phyloP scores from a whole-genome alignment of 2,113 vertebrate genomes.

The Phalacrocorax pelagicus region DNA sequence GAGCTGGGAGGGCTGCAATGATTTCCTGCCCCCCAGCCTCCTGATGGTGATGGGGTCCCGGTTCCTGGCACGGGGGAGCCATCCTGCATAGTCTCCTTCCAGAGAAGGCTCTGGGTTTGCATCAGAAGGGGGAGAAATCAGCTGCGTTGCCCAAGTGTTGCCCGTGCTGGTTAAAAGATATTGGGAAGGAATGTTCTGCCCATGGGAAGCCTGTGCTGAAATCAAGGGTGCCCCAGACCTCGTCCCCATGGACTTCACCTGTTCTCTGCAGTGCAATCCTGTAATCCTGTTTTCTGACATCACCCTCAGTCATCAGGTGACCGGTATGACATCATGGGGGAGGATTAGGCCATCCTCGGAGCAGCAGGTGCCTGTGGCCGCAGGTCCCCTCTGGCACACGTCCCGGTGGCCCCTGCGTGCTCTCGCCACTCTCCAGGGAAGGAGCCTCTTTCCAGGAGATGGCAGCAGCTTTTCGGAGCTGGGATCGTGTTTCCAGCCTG shows the following conservation, averaged over 20 bases:
- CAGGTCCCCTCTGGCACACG: not conserved
- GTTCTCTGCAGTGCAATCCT: not conserved
- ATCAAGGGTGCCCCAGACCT: not conserved
- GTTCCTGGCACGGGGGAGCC: not conserved
- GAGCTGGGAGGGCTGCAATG: not conserved
- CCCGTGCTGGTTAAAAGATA: not conserved
- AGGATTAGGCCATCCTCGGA: not conserved
- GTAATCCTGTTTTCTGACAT: not conserved
- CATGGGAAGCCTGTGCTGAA: not conserved
- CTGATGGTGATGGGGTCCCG: rapidly evolving
- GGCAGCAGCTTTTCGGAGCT: constrained; percentile 59
- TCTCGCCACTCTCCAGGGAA: not conserved
- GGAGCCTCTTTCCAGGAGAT: constrained; percentile 61
- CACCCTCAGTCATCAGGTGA: not conserved
- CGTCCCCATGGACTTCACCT: not conserved
- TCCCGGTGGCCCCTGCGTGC: rapidly evolving
- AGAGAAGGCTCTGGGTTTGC: not conserved
- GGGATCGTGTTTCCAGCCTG: not conserved
- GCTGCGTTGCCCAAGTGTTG: too few relatives aligned
- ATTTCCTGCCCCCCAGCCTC: not conserved
- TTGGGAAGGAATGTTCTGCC: rapidly evolving
- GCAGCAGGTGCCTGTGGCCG: not conserved
- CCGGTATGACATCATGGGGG: not conserved
- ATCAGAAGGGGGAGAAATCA: rapidly evolving
- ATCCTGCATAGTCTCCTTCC: not conserved